A percentile compares a stretch with the other conserved stretches of the same genome.
Evolutionary conservation across 2,113 vertebrate genomes (phyloP).

Genomic region (Apistogramma diplotaenia): DNA sequence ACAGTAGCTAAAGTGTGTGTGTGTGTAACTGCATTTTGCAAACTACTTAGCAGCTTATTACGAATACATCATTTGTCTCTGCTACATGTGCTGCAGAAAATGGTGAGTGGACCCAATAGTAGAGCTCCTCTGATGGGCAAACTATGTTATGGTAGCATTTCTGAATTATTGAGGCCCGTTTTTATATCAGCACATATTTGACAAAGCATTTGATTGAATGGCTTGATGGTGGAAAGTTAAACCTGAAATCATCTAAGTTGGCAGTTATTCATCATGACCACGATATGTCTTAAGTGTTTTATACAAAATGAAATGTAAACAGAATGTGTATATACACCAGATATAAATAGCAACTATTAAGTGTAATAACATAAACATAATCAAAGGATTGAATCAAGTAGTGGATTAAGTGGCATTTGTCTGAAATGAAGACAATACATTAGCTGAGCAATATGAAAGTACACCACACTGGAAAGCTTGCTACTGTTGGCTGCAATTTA

Average conservation of each 20-base stretch:
- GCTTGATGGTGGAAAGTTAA: neutral
- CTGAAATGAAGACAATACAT: too few relatives aligned
- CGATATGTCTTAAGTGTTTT: neutral
- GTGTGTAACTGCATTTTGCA: neutral
- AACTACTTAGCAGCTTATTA: neutral
- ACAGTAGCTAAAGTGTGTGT: too few relatives aligned
- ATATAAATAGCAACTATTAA: too few relatives aligned
- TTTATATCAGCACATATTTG: neutral
- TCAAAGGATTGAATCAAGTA: too few relatives aligned
- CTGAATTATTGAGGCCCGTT: neutral
- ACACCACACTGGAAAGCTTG: neutral
- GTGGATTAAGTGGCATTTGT: too few relatives aligned
- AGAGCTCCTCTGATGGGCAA: neutral
- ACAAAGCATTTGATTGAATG: neutral
- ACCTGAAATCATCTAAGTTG: neutral
- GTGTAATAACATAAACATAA: too few relatives aligned
- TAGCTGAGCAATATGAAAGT: too few relatives aligned
- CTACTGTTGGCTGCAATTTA: neutral
- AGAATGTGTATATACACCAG: neutral
- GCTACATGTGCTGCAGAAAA: neutral
- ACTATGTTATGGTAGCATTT: neutral
- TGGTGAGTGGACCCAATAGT: neutral
- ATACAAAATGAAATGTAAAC: neutral
- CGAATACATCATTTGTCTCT: neutral
- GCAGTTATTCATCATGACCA: neutral